Evolutionary conservation across 2,113 vertebrate genomes (phyloP).

Genomic region (Alectura lathami): DNA sequence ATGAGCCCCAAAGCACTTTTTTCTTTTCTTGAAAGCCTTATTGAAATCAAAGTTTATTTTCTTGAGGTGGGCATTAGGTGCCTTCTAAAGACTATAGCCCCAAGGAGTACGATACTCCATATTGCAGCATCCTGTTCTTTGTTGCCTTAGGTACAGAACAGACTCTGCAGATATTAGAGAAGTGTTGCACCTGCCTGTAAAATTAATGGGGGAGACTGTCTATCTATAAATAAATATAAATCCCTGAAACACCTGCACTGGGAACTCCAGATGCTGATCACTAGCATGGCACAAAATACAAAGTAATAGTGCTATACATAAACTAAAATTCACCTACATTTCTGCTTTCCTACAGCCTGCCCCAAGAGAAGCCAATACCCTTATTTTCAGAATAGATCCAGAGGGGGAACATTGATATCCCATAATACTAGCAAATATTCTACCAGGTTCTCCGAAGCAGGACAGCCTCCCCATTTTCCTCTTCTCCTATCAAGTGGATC

Average conservation of each 20-base stretch:
- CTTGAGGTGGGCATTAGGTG: background rate
- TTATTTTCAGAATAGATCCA: background rate
- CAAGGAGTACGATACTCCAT: background rate
- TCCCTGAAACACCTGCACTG: background rate
- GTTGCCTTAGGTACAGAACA: background rate
- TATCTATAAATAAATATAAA: background rate
- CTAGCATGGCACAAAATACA: background rate
- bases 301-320: background rate
- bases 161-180: background rate
- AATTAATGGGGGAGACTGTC: background rate
- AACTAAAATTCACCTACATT: background rate
- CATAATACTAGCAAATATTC: background rate
- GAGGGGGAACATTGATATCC: accelerated
- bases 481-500: background rate
- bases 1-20: too few species aligned
- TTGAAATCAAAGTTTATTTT: background rate
- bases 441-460: background rate
- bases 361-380: background rate
- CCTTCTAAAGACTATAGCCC: background rate
- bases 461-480: background rate
- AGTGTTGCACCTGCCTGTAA: background rate
- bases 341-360: background rate
- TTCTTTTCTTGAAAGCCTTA: background rate
- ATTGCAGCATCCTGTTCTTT: background rate
- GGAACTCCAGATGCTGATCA: background rate